These are phyloP conservation scores for Carassius auratus DNA, from an alignment of 2,113 vertebrate genomes.

Conservation along the genomic window DNA sequence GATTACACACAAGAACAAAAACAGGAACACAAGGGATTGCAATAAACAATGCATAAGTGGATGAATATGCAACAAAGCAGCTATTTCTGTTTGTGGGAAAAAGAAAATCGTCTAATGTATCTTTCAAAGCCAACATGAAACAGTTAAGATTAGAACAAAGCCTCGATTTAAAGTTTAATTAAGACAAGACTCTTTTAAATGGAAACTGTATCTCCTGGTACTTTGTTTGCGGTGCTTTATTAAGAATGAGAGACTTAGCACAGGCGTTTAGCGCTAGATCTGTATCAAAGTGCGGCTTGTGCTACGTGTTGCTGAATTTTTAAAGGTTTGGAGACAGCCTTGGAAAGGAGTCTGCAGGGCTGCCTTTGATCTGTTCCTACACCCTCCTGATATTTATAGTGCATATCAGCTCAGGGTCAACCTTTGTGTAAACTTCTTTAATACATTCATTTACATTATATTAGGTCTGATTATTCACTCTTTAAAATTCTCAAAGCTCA, in stretches of 20 bases:
- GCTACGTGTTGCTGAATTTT: constrained; percentile 42
- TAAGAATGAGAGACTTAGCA: constrained; percentile 13
- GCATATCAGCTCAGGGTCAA: constrained; percentile 46
- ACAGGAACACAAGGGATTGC: not conserved
- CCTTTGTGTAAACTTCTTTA: constrained; percentile 26
- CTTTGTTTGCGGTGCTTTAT: constrained; percentile 16
- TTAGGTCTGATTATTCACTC: constrained; percentile 38
- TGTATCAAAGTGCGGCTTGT: constrained; percentile 39
- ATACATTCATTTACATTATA: constrained; percentile 47
- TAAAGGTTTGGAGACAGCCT: constrained; percentile 50
- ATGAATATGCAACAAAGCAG: constrained; percentile 36
- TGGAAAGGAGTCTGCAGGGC: constrained; percentile 22
- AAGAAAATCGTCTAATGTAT: not conserved
- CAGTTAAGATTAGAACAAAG: not conserved
- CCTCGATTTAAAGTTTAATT: constrained; percentile 10
- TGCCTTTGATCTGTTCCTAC: constrained; percentile 48
- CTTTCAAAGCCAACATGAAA: constrained; percentile 13
- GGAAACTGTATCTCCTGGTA: not conserved
- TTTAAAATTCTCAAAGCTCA: constrained; percentile 41
- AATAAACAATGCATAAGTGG: no score
- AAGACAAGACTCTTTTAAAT: not conserved
- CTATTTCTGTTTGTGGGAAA: not conserved
- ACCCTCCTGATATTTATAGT: constrained; percentile 38
- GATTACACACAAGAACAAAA: constrained; percentile 28
- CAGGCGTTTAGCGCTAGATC: constrained; percentile 26